Evolutionary conservation across 2,113 vertebrate species (phyloP).

Genomic region (Corydoras maculifer): DNA sequence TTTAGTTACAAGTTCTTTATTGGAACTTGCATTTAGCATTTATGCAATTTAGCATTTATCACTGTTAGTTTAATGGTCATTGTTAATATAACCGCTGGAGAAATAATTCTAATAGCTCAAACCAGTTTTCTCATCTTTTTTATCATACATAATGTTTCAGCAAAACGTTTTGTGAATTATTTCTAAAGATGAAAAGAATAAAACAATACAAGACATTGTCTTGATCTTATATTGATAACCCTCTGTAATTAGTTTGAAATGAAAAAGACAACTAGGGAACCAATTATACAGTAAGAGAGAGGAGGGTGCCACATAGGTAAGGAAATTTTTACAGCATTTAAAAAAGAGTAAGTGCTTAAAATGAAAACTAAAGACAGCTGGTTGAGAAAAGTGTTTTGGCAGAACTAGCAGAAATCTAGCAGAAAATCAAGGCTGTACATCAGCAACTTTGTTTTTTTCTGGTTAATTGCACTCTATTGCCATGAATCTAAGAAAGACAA

Average conservation of each 20-base stretch:
- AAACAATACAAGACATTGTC: slow-evolving; percentile 1
- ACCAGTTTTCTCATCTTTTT: too few relatives aligned
- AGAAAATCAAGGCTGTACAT: not conserved
- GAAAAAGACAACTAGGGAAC: slow-evolving; percentile 17
- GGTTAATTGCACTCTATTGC: not conserved
- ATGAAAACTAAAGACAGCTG: slow-evolving; percentile 2
- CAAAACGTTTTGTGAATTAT: slow-evolving; percentile 6
- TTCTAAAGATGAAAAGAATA: slow-evolving; percentile 15
- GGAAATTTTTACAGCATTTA: not conserved
- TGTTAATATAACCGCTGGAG: too few relatives aligned
- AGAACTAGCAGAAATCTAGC: not conserved
- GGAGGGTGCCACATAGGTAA: not conserved
- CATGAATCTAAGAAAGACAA: not conserved
- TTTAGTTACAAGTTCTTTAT: too few relatives aligned
- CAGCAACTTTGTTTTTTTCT: not conserved
- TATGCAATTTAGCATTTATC: too few relatives aligned
- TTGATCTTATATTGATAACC: slow-evolving; percentile 28
- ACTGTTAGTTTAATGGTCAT: too few relatives aligned
- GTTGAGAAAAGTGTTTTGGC: not conserved
- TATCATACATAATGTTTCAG: not conserved
- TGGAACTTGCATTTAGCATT: too few relatives aligned
- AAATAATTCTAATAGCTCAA: too few relatives aligned
- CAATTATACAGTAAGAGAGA: slow-evolving; percentile 4
- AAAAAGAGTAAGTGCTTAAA: slow-evolving; percentile 2
- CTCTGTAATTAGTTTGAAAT: slow-evolving; percentile 37